Evolutionary conservation across 2,113 vertebrate species (phyloP).

Genomic region (Ammodytes marinus): DNA sequence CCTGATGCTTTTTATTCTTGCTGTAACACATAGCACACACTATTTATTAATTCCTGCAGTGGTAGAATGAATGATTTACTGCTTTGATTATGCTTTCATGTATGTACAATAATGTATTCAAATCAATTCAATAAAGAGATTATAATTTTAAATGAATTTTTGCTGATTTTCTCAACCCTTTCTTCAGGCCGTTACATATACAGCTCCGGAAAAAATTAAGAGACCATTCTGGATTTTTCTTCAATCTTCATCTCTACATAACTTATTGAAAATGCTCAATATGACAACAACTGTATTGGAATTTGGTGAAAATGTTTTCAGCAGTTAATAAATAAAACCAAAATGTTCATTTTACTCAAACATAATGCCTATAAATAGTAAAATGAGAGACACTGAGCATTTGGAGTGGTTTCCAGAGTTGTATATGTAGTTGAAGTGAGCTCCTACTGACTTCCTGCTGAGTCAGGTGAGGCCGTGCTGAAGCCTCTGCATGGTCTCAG

Average conservation of each 20-base stretch:
- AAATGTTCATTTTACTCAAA: no score
- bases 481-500: conserved; percentile 46
- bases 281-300: no score
- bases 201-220: no score
- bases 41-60: conserved; percentile 50
- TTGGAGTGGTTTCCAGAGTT: no score
- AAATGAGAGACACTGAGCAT: no score
- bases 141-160: not conserved
- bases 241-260: no score
- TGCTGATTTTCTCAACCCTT: not conserved
- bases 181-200: not conserved
- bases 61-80: not conserved
- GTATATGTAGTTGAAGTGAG: not conserved
- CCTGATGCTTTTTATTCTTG: not conserved
- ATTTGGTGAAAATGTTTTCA: no score
- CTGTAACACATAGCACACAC: conserved; percentile 6
- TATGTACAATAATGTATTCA: not conserved
- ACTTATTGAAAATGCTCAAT: no score
- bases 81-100: not conserved
- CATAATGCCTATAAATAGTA: no score
- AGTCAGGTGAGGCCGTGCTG: not conserved
- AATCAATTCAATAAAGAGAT: conserved; percentile 41
- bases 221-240: no score
- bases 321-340: no score
- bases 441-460: conserved; percentile 24